Percentiles rank a stretch among this genome's conserved stretches.
Conservation (phyloP, 1,140 invertebrate species). For the Lucilia cuprina region DNA sequence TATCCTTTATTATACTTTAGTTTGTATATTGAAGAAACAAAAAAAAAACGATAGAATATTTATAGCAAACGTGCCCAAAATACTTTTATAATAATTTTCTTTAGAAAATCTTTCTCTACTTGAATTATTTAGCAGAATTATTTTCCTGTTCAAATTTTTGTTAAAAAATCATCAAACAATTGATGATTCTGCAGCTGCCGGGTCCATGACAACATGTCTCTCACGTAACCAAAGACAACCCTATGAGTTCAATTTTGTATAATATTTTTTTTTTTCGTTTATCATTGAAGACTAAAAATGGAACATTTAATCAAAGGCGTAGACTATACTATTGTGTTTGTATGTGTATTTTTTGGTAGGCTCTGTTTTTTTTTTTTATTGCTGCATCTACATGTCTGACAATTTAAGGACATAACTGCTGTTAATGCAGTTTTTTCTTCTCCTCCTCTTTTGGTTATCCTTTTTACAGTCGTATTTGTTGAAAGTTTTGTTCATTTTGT, state of each 20-base stretch:
- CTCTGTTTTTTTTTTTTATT: background rate
- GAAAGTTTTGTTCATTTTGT: slow-evolving; percentile 3
- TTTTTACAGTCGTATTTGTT: background rate
- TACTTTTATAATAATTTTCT: background rate
- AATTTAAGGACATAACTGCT: slow-evolving; percentile 16
- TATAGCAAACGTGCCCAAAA: background rate
- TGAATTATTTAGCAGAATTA: background rate
- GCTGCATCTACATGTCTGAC: too few relatives aligned
- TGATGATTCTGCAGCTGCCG: background rate
- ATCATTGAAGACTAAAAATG: background rate
- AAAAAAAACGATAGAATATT: background rate
- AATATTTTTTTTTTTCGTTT: background rate
- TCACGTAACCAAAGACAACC: slow-evolving; percentile 26
- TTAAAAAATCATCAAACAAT: background rate
- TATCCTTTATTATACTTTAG: background rate
- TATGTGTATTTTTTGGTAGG: background rate
- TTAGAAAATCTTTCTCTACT: background rate
- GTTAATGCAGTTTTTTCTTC: slow-evolving; percentile 20
- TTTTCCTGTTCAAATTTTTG: background rate
- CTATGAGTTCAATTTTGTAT: slow-evolving; percentile 16
- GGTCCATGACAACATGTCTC: slow-evolving; percentile 17
- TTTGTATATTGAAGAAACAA: too few relatives aligned
- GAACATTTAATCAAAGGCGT: background rate
- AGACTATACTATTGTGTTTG: background rate
- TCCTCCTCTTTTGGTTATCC: background rate